phyloP scores from a whole-genome alignment of 2,113 vertebrate species.

The Cathartes aura region DNA sequence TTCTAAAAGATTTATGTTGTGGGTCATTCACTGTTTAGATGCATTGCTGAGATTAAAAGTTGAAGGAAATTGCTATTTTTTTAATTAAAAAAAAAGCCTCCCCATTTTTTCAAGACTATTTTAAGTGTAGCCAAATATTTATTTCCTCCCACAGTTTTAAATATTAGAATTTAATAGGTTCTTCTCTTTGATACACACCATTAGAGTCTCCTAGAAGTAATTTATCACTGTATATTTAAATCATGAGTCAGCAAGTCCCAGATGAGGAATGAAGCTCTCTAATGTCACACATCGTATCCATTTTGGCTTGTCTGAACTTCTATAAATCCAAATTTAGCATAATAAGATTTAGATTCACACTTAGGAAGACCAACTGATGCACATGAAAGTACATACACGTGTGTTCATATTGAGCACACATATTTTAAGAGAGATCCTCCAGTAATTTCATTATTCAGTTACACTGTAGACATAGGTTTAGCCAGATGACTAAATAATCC shows the following conservation, averaged over 20 bases:
- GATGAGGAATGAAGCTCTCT: background rate
- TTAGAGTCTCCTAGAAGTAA: background rate
- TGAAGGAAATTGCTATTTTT: background rate
- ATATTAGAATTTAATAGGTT: background rate
- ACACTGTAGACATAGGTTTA: background rate
- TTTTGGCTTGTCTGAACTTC: background rate
- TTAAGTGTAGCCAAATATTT: background rate
- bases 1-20: background rate
- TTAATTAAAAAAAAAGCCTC: background rate
- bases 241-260: constrained; percentile 12
- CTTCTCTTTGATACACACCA: background rate
- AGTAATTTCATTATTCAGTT: background rate
- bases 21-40: background rate
- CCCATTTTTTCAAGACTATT: background rate
- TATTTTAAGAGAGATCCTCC: background rate
- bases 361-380: background rate
- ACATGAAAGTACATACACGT: background rate
- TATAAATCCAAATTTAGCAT: background rate
- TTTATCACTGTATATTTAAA: constrained; percentile 18
- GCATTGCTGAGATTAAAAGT: background rate
- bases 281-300: background rate
- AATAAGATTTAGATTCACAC: background rate
- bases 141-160: background rate
- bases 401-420: background rate
- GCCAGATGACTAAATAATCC: background rate